Percentiles rank a stretch among this genome's conserved stretches.
These are phyloP conservation scores for Sandelia bainsii DNA, from an alignment of 2,797 vertebrate species.

Conservation along the genomic window DNA sequence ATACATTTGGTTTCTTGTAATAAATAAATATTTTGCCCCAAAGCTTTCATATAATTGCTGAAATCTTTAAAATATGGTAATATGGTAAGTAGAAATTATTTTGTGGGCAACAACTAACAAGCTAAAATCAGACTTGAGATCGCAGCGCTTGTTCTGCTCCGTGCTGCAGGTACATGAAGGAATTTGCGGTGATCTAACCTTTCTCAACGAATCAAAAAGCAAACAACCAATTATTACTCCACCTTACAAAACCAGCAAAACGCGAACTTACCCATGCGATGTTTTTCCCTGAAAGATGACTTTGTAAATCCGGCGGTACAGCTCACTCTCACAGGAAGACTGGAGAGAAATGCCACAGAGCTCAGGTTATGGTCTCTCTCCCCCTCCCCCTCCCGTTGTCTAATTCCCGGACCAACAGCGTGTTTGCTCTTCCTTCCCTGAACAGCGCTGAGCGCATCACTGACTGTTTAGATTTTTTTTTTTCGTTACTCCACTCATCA, in stretches of 20 bases:
- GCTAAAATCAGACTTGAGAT: neutral
- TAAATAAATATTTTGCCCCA: too few species aligned
- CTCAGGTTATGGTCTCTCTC: conserved; percentile 40
- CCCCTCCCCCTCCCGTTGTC: conserved; percentile 5
- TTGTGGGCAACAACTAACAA: too few species aligned
- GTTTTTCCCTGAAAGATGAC: conserved; percentile 8
- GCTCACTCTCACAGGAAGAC: conserved; percentile 19
- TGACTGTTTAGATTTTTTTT: conserved; percentile 13
- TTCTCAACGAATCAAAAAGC: fast-evolving
- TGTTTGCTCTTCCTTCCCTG: conserved; percentile 63
- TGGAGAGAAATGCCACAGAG: conserved; percentile 30
- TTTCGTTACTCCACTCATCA: neutral
- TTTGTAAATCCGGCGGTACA: neutral
- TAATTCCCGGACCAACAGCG: conserved; percentile 53
- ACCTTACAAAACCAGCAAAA: neutral
- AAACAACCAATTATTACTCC: neutral
- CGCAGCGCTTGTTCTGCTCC: neutral
- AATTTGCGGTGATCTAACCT: neutral
- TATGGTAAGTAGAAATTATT: too few species aligned
- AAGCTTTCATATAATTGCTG: too few species aligned
- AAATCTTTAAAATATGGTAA: too few species aligned
- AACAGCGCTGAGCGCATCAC: conserved; percentile 26
- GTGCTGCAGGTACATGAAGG: neutral
- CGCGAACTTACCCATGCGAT: conserved; percentile 42
- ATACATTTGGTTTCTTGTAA: too few species aligned